phyloP scores from a whole-genome alignment of 2,888 invertebrate genomes.

The Chamaedrilus cognettii region DNA sequence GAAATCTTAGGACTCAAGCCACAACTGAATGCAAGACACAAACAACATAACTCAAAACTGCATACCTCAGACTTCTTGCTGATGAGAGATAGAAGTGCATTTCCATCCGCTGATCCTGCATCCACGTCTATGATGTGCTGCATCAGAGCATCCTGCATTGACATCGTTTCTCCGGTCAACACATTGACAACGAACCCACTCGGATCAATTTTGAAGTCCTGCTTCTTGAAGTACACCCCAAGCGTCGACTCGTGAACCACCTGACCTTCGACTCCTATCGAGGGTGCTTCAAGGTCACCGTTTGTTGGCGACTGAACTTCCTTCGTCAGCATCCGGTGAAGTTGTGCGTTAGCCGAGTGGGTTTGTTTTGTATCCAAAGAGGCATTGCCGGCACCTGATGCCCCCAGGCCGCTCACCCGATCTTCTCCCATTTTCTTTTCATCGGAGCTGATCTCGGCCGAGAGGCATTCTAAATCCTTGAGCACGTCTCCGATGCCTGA shows the following conservation, averaged over 20 bases:
- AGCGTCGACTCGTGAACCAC: conserved; percentile 1
- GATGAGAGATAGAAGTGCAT: not conserved
- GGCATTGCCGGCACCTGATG: no score
- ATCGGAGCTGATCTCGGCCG: no score
- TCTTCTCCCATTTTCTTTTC: no score
- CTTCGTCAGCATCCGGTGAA: no score
- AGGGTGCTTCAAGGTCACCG: no score
- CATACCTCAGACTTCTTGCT: not conserved
- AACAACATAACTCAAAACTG: not conserved
- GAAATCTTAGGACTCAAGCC: not conserved
- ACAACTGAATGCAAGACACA: not conserved
- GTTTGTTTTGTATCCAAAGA: no score
- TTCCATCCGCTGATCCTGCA: conserved; percentile 13
- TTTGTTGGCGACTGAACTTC: no score
- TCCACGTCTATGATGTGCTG: conserved; percentile 22
- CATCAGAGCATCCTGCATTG: conserved; percentile 27
- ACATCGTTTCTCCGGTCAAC: conserved; percentile 22
- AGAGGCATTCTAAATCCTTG: no score
- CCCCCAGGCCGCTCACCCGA: no score
- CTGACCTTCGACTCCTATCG: no score
- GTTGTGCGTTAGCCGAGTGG: no score
- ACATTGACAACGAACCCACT: conserved; percentile 27
- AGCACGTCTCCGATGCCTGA: no score
- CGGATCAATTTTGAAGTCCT: conserved; percentile 5
- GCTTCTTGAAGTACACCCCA: conserved; percentile 14